phyloP scores from a whole-genome alignment of 2,797 vertebrate genomes.

The Diplodus puntazzo region DNA sequence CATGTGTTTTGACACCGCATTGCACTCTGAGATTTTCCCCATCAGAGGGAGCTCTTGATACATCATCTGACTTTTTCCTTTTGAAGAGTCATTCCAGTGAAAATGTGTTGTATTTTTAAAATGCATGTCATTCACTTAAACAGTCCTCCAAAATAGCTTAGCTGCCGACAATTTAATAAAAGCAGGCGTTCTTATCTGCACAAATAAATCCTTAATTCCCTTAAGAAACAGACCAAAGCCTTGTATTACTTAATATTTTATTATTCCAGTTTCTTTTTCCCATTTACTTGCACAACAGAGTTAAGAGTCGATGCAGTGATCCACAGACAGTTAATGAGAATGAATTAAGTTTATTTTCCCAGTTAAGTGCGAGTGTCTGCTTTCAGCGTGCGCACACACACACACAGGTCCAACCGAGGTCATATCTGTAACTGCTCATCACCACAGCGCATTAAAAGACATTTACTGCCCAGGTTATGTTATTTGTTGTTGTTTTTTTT shows the following conservation, averaged over 20 bases:
- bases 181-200: not conserved
- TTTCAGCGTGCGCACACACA: constrained; percentile 17
- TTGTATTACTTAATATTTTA: constrained; percentile 70
- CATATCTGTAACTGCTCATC: constrained; percentile 55
- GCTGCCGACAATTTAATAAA: not conserved
- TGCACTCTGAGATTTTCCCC: constrained; percentile 34
- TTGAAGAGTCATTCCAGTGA: not conserved
- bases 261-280: constrained; percentile 84
- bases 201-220: not conserved
- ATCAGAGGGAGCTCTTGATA: constrained; percentile 74
- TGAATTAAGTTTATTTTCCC: constrained; percentile 58
- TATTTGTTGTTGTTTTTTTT: constrained; percentile 51
- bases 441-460: constrained; percentile 71
- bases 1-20: not conserved
- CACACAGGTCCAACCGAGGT: constrained; percentile 68
- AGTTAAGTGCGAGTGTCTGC: constrained; percentile 26
- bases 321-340: constrained; percentile 68
- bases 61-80: constrained; percentile 9
- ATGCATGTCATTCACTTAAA: not conserved
- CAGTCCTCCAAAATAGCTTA: not conserved
- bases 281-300: constrained; percentile 79
- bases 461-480: constrained; percentile 62
- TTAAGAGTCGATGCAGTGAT: constrained; percentile 72
- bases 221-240: constrained; percentile 27
- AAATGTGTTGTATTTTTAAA: not conserved